Conservation (phyloP, 1,140 invertebrate genomes). For the Pinna nobilis region DNA sequence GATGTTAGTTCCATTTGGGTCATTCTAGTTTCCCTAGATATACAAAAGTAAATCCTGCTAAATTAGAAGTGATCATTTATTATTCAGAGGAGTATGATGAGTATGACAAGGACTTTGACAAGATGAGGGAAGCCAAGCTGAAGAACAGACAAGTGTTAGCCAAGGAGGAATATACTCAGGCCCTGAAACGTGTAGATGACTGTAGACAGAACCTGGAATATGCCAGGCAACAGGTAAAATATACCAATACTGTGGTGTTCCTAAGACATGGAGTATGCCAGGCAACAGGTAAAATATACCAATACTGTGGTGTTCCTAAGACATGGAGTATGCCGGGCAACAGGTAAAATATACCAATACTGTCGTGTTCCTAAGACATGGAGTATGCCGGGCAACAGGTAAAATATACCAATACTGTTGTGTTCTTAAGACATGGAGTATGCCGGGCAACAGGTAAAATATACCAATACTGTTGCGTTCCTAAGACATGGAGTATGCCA, state of each 20-base stretch:
- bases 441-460: not conserved
- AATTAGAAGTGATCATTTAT: too few relatives aligned
- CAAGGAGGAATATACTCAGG: slow-evolving; percentile 65
- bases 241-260: not conserved
- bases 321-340: not conserved
- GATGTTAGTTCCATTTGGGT: too few relatives aligned
- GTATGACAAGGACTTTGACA: slow-evolving; percentile 74
- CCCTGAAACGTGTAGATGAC: slow-evolving; percentile 66
- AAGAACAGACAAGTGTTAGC: slow-evolving; percentile 69
- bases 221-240: slow-evolving; percentile 63
- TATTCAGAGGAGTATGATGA: slow-evolving; percentile 72
- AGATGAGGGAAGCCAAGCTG: slow-evolving; percentile 71
- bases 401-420: not conserved
- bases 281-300: slow-evolving; percentile 35
- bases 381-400: slow-evolving; percentile 3
- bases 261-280: slow-evolving; percentile 15
- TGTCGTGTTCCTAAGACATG: not conserved
- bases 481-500: not conserved
- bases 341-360: not conserved
- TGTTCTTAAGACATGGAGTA: not conserved
- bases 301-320: not conserved
- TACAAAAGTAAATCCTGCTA: too few relatives aligned
- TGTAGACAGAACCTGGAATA: slow-evolving; percentile 65
- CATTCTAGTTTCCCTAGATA: too few relatives aligned
- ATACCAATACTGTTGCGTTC: too few relatives aligned